Evolutionary conservation across 1,140 invertebrate genomes (phyloP), one percentile per base, ranked within the genome.

Genomic region (Apis dorsata): DNA sequence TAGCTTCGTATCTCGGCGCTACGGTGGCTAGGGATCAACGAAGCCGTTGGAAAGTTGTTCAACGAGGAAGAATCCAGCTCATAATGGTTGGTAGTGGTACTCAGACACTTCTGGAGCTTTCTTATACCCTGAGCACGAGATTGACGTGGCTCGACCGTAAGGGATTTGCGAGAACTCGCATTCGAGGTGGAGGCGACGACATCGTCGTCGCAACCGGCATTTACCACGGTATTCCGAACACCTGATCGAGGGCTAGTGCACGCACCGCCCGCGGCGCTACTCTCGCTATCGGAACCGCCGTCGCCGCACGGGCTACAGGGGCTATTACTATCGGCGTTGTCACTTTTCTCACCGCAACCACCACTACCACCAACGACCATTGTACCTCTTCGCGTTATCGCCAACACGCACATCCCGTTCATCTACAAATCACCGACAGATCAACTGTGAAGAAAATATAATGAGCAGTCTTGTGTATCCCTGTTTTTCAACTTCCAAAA

Each of bases 121-220:
- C 97, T 96, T 95, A 97, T 97, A 97, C 97, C 97, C 97, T 98
- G 97, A 94, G 96, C 97, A 94, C 97, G 96, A 92, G 96, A 97
- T 91, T 96, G 95, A 92, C 96, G 92, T 84, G 86, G 63, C 79
- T 88, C 88, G 79, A 84, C 63, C 55, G 79, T 82, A 77, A 86
- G 86, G 84, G 87, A 90, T 90, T 89, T 88, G 59, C 87, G 90
- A 88, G 84, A 87, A 82, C 82, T 86, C 85, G 88, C 89, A 81
- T 88, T 86, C 15, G 87, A 85, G 65, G 65, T 53, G 28, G 34
- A 7, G 34, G 55, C 60, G 75, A 72, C 59, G 69, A 85, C 79
- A 55, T 87, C 86, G 59, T 88, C 87, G 80, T 71, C 81, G 87
- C 86, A 34, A 34, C 34, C 34, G 34, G 34, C 91, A 91, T 91